These are phyloP conservation scores for Mesocricetus auratus DNA, from an alignment of 2,113 vertebrate genomes.

Conservation along the genomic window DNA sequence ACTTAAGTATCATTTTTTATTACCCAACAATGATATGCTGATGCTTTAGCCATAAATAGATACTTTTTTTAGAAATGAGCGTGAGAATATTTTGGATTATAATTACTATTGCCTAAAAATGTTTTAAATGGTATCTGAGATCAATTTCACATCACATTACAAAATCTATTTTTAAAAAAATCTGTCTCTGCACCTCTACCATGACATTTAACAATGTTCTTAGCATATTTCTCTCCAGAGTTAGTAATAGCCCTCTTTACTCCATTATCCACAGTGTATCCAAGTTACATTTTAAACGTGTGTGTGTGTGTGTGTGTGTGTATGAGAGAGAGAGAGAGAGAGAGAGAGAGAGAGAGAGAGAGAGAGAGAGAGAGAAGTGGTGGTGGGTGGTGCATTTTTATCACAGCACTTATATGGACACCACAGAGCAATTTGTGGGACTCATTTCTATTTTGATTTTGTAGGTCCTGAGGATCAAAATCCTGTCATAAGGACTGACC, in stretches of 20 bases:
- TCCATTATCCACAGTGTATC: neutral
- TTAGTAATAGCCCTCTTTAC: neutral
- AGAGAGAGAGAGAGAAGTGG: too few relatives aligned
- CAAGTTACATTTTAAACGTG: neutral
- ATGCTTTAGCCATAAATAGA: neutral
- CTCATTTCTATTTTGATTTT: neutral
- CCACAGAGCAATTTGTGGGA: neutral
- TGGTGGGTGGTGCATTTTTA: neutral
- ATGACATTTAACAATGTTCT: neutral
- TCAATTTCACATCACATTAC: neutral
- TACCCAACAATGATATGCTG: neutral
- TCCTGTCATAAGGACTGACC: too few relatives aligned
- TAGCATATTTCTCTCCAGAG: neutral
- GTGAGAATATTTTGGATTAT: neutral
- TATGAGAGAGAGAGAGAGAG: too few relatives aligned
- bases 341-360: too few relatives aligned
- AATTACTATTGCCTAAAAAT: neutral
- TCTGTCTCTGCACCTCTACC: neutral
- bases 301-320: neutral
- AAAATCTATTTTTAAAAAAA: neutral
- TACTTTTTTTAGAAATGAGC: constrained; percentile 17
- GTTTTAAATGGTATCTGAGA: neutral
- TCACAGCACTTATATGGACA: neutral
- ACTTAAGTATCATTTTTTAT: neutral
- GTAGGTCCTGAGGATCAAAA: neutral